A percentile compares a stretch with the other conserved stretches of the same genome.
phyloP scores from a whole-genome alignment of 2,888 invertebrate species.

The Rhyacophila evoluta region DNA sequence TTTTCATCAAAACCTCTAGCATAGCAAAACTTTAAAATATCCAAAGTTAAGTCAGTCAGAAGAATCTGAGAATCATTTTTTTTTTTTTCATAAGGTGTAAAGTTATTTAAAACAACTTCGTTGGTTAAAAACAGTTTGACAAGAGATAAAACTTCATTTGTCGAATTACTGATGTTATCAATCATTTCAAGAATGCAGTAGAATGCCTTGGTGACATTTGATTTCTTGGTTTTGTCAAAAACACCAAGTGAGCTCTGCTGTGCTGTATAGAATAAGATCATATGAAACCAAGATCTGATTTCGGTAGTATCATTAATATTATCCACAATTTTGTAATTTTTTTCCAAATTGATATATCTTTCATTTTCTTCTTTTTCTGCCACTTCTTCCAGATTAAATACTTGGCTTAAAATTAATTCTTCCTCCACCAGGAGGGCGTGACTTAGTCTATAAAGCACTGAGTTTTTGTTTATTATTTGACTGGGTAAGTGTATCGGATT shows the following conservation, averaged over 20 bases:
- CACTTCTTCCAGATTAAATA: slow-evolving; percentile 58
- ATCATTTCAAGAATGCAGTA: slow-evolving; percentile 15
- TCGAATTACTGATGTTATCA: not conserved
- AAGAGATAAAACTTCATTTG: not conserved
- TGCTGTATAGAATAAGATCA: slow-evolving; percentile 46
- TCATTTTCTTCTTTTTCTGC: not conserved
- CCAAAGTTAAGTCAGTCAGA: slow-evolving; percentile 62
- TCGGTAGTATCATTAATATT: slow-evolving; percentile 51
- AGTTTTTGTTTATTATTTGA: slow-evolving; percentile 59
- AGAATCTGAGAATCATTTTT: slow-evolving; percentile 59
- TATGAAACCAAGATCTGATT: slow-evolving; percentile 43
- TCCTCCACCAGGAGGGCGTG: slow-evolving; percentile 63
- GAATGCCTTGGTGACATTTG: slow-evolving; percentile 37
- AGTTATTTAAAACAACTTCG: slow-evolving; percentile 60
- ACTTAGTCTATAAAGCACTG: slow-evolving; percentile 62
- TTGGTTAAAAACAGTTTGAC: slow-evolving; percentile 37
- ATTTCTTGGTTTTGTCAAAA: slow-evolving; percentile 39
- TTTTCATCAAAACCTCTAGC: slow-evolving; percentile 56
- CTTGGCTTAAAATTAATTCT: slow-evolving; percentile 59
- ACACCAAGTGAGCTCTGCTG: slow-evolving; percentile 35
- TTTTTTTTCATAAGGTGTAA: slow-evolving; percentile 61
- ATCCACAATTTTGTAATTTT: slow-evolving; percentile 49
- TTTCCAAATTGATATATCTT: not conserved
- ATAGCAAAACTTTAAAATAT: slow-evolving; percentile 61
- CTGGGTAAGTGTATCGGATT: slow-evolving; percentile 61